Conservation (phyloP, 37 sponge, comb jelly and placozoan species). For the Cliona cf. orientalis region DNA sequence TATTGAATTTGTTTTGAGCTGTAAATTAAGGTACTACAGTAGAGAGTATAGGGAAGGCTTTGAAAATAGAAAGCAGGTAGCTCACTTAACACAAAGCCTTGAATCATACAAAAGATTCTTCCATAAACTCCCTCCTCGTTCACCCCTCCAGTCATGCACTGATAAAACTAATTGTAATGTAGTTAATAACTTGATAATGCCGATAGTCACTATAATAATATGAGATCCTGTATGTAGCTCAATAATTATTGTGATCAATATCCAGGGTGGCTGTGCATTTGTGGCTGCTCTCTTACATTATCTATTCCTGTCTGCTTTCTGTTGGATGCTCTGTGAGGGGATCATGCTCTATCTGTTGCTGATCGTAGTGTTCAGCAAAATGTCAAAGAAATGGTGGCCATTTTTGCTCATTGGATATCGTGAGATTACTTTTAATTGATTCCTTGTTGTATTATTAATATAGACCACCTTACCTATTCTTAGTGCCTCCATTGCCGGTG, state of each 20-base stretch:
- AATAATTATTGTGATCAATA: background rate
- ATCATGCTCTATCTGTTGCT: conserved; percentile 67
- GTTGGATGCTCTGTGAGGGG: conserved; percentile 77
- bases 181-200: background rate
- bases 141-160: no score
- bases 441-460: no score
- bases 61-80: no score
- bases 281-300: conserved; percentile 66
- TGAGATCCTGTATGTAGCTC: background rate
- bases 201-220: no score
- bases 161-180: background rate
- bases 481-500: no score
- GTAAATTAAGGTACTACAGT: no score
- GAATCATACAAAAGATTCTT: no score
- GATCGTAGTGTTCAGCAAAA: conserved; percentile 56
- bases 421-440: conserved; percentile 18
- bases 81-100: no score
- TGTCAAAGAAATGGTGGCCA: conserved; percentile 56
- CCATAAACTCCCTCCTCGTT: no score
- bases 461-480: no score
- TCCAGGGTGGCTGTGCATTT: conserved; percentile 47
- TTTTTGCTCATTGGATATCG: conserved; percentile 60
- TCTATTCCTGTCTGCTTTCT: conserved; percentile 58
- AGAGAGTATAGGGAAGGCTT: no score
- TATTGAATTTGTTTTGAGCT: no score